Conservation (phyloP, 2,113 vertebrate genomes). For the Sus scrofa region DNA sequence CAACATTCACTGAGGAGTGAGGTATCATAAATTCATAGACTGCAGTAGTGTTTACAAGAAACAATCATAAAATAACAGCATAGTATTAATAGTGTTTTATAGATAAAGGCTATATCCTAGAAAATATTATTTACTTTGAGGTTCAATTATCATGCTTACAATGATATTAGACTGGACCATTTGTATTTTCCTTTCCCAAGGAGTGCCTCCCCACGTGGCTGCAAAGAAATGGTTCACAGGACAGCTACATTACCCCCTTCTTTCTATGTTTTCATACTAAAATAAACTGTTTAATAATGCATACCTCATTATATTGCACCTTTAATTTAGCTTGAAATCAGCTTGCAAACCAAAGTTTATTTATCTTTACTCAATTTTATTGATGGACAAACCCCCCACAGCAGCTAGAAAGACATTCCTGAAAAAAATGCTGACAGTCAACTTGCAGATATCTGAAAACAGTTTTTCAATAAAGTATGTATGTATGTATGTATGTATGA, state of each 20-base stretch:
- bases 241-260: background rate
- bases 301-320: background rate
- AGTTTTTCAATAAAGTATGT: background rate
- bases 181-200: background rate
- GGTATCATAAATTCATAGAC: background rate
- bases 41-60: background rate
- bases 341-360: background rate
- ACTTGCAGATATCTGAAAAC: background rate
- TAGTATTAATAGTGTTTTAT: background rate
- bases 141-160: background rate
- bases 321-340: background rate
- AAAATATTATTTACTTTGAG: background rate
- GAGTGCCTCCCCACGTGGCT: background rate
- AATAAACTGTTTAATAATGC: background rate
- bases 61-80: background rate
- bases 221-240: background rate
- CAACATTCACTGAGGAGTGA: background rate
- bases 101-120: background rate
- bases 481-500: too few species aligned
- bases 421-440: background rate
- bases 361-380: background rate
- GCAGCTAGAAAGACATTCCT: background rate
- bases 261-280: background rate
- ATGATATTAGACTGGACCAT: background rate
- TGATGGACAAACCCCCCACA: background rate